Evolutionary conservation across 1,140 invertebrate genomes (phyloP).

Genomic region (Drosophila yakuba): DNA sequence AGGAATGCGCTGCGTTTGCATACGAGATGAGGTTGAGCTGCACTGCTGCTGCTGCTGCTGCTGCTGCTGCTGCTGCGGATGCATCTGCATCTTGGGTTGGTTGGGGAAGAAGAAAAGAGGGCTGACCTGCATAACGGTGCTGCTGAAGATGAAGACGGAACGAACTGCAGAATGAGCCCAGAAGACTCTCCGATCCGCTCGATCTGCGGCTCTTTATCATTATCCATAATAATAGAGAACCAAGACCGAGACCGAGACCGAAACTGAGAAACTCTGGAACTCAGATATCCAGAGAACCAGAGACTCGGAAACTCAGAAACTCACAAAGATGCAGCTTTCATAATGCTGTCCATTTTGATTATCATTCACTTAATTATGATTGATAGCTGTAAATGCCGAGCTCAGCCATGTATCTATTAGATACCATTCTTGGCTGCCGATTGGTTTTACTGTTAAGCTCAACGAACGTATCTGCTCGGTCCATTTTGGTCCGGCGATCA

Average conservation of each 20-base stretch:
- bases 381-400: slow-evolving; percentile 81
- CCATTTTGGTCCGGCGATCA: slow-evolving; percentile 35
- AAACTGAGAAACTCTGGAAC: slow-evolving; percentile 8
- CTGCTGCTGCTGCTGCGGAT: slow-evolving; percentile 37
- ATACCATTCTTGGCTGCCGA: slow-evolving; percentile 63
- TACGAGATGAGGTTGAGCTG: slow-evolving; percentile 65
- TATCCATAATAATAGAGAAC: slow-evolving; percentile 72
- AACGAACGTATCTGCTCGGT: slow-evolving; percentile 33
- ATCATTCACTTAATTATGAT: slow-evolving; percentile 84
- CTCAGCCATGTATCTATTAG: slow-evolving; percentile 60
- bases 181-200: slow-evolving; percentile 60
- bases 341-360: slow-evolving; percentile 82
- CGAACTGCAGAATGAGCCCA: slow-evolving; percentile 53
- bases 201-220: slow-evolving; percentile 75
- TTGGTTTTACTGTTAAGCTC: slow-evolving; percentile 73
- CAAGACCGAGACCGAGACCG: slow-evolving; percentile 4
- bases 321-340: slow-evolving; percentile 44
- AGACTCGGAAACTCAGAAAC: slow-evolving; percentile 14
- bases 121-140: slow-evolving; percentile 80
- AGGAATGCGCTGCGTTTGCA: slow-evolving; percentile 68
- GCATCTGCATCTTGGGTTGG: slow-evolving; percentile 21
- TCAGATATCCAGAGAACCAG: slow-evolving; percentile 8
- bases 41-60: slow-evolving; percentile 35
- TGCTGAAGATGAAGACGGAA: slow-evolving; percentile 24
- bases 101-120: slow-evolving; percentile 12